phyloP scores from a whole-genome alignment of 1,140 invertebrate genomes.

The Idris sp. region DNA sequence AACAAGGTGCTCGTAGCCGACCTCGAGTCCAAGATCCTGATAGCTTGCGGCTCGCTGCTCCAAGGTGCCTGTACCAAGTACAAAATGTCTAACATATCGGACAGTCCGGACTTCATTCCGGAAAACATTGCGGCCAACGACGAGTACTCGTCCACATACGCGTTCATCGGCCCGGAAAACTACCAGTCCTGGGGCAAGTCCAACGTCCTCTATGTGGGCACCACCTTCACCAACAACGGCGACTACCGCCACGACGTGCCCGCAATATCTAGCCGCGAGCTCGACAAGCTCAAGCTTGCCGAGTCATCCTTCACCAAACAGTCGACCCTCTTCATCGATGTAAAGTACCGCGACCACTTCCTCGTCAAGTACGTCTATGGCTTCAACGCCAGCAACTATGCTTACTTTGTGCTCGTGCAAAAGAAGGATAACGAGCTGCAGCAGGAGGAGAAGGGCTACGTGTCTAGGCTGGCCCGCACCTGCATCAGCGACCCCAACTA shows the following conservation, averaged over 20 bases:
- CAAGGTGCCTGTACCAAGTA: slow-evolving; percentile 94
- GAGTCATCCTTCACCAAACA: slow-evolving; percentile 92
- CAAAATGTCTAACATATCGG: slow-evolving; percentile 88
- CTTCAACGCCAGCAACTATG: slow-evolving; percentile 95
- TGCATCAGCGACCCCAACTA: slow-evolving; percentile 97
- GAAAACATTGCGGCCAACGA: slow-evolving; percentile 94
- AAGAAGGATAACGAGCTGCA: slow-evolving; percentile 92
- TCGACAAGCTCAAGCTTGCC: slow-evolving; percentile 87
- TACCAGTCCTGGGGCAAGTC: slow-evolving; percentile 86
- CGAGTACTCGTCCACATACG: slow-evolving; percentile 92
- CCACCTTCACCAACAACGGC: slow-evolving; percentile 94
- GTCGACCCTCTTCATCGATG: slow-evolving; percentile 92
- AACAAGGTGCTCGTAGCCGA: slow-evolving; percentile 96
- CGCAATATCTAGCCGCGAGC: slow-evolving; percentile 91
- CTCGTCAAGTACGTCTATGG: slow-evolving; percentile 96
- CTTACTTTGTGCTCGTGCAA: slow-evolving; percentile 97
- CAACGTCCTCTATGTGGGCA: slow-evolving; percentile 95
- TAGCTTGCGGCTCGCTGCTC: slow-evolving; percentile 91
- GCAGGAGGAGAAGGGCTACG: slow-evolving; percentile 92
- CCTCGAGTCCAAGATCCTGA: slow-evolving; percentile 86
- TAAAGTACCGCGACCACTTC: slow-evolving; percentile 96
- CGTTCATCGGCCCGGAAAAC: slow-evolving; percentile 94
- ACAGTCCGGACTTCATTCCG: slow-evolving; percentile 85
- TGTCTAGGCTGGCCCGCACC: slow-evolving; percentile 91
- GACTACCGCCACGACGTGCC: slow-evolving; percentile 96